Conservation (phyloP, 2,113 vertebrate species). For the Tichodroma muraria region DNA sequence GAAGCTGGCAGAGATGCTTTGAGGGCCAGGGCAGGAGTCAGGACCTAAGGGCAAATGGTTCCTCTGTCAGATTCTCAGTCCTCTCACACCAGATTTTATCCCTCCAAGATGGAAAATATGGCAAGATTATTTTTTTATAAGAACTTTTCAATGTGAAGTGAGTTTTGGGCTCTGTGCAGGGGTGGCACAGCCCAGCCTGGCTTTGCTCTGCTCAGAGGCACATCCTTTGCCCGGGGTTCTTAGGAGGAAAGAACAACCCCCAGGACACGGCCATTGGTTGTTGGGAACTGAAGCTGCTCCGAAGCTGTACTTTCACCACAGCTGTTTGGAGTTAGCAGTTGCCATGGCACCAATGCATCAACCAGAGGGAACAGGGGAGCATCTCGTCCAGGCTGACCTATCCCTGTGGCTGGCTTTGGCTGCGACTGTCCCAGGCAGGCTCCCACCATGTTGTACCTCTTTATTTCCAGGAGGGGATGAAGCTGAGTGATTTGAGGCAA, state of each 20-base stretch:
- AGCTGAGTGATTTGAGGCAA: background rate
- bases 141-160: background rate
- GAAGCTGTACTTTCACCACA: background rate
- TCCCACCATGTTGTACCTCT: background rate
- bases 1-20: background rate
- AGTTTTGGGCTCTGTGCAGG: background rate
- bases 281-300: background rate
- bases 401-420: background rate
- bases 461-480: background rate
- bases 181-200: background rate
- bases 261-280: background rate
- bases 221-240: background rate
- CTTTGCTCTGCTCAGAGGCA: background rate
- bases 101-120: background rate
- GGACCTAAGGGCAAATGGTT: background rate
- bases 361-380: background rate
- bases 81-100: background rate
- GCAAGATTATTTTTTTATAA: background rate
- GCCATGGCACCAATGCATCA: slow-evolving; percentile 27
- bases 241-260: background rate
- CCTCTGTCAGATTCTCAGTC: background rate
- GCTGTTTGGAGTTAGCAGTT: slow-evolving; percentile 32
- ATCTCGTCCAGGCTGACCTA: background rate
- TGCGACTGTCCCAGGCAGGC: fast-evolving
- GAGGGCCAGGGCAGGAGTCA: background rate